phyloP scores from a whole-genome alignment of 2,797 vertebrate genomes.

The Bradypodion ventrale region DNA sequence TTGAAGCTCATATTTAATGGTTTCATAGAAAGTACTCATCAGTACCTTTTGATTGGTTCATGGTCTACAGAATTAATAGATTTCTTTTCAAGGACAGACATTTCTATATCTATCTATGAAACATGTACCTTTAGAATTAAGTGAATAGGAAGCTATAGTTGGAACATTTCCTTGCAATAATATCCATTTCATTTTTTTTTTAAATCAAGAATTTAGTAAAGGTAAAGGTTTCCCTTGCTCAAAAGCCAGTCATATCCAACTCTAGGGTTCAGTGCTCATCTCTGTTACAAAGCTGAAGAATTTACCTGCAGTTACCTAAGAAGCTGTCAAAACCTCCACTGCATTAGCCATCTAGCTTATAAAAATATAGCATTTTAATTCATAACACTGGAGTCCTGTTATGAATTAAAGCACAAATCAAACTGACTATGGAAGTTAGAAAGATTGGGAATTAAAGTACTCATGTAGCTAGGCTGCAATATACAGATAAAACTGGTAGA shows the following conservation, averaged over 20 bases:
- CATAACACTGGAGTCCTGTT: slow-evolving; percentile 1
- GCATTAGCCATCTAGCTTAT: slow-evolving; percentile 14
- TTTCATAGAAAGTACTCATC: not conserved
- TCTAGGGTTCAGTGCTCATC: no score
- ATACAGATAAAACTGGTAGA: not conserved
- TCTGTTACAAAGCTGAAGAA: no score
- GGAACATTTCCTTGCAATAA: slow-evolving; percentile 24
- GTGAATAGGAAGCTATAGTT: not conserved
- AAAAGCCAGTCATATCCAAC: no score
- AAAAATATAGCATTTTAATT: no score
- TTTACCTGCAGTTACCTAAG: slow-evolving; percentile 27
- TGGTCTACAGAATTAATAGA: slow-evolving; percentile 38
- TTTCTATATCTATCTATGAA: slow-evolving; percentile 9
- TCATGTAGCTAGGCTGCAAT: not conserved
- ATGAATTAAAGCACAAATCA: slow-evolving; percentile 27
- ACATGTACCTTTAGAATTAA: slow-evolving; percentile 25
- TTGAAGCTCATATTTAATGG: not conserved
- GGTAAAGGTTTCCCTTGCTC: no score
- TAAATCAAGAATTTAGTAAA: no score
- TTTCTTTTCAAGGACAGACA: slow-evolving; percentile 16
- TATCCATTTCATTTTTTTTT: slow-evolving; percentile 10
- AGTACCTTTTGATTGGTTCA: slow-evolving; percentile 34
- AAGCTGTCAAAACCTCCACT: not conserved
- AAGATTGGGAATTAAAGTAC: not conserved
- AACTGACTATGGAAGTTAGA: not conserved